These are phyloP conservation scores for Pseudomugil gertrudae DNA, from an alignment of 2,797 vertebrate genomes.

Conservation along the genomic window DNA sequence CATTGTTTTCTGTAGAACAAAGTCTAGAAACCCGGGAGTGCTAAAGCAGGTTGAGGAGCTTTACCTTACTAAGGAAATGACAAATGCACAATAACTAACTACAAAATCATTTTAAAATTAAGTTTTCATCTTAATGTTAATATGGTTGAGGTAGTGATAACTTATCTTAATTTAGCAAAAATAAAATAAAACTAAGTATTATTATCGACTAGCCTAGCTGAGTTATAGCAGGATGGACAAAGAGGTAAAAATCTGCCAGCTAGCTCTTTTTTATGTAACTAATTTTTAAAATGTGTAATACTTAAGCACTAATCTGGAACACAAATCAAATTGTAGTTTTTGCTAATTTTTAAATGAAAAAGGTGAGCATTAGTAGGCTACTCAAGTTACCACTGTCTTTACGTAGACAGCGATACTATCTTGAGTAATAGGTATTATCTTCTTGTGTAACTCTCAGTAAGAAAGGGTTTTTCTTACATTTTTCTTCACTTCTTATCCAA, in stretches of 20 bases:
- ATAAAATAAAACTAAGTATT: not conserved
- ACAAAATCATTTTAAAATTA: not conserved
- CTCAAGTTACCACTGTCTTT: not conserved
- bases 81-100: not conserved
- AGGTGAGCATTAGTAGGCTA: not conserved
- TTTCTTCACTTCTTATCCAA: not conserved
- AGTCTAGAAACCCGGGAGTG: conserved; percentile 32
- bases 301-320: not conserved
- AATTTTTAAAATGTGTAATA: not conserved
- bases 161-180: not conserved
- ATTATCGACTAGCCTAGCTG: not conserved
- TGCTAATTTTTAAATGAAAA: not conserved
- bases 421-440: not conserved
- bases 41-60: not conserved
- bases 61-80: not conserved
- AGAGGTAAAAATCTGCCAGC: not conserved
- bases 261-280: not conserved
- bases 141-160: not conserved
- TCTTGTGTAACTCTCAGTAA: not conserved
- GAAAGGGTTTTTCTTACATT: conserved; percentile 12
- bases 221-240: not conserved
- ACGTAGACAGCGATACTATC: not conserved
- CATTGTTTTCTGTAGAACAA: conserved; percentile 52
- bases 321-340: not conserved
- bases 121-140: not conserved